phyloP scores from a whole-genome alignment of 1,140 invertebrate genomes.

The Procambarus clarkii region DNA sequence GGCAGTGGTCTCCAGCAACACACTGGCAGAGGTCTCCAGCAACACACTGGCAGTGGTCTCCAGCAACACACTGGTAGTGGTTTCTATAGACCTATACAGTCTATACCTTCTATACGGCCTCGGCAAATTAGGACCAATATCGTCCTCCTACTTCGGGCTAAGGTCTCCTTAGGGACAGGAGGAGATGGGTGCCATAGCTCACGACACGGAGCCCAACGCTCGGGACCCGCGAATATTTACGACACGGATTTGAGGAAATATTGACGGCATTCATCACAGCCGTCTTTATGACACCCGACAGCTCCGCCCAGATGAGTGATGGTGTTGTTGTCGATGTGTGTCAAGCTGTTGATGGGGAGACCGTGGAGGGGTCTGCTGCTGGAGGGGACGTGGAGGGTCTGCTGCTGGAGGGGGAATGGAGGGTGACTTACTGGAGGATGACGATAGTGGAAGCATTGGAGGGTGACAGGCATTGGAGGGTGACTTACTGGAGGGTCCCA shows the following conservation, averaged over 20 bases:
- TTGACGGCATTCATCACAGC: slow-evolving; percentile 52
- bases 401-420: neutral
- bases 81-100: too few species aligned
- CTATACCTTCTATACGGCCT: too few species aligned
- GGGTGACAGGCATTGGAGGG: neutral
- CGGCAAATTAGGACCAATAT: too few species aligned
- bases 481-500: neutral
- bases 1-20: too few species aligned
- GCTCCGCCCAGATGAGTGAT: slow-evolving; percentile 55
- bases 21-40: too few species aligned
- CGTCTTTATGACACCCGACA: slow-evolving; percentile 68
- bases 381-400: too few species aligned
- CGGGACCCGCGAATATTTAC: slow-evolving; percentile 57
- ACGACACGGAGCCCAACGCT: slow-evolving; percentile 57
- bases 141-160: slow-evolving; percentile 8
- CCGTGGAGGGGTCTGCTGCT: neutral
- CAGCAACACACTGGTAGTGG: too few species aligned
- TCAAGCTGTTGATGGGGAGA: slow-evolving; percentile 59
- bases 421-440: neutral
- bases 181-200: slow-evolving; percentile 62
- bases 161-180: neutral
- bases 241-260: slow-evolving; percentile 64
- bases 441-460: neutral
- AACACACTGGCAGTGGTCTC: too few species aligned
- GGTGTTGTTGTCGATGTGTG: slow-evolving; percentile 60